A percentile compares a stretch with the other conserved stretches of the same genome.
Evolutionary conservation across 2,888 invertebrate species (phyloP).

Genomic region (Heliconius charithonia): DNA sequence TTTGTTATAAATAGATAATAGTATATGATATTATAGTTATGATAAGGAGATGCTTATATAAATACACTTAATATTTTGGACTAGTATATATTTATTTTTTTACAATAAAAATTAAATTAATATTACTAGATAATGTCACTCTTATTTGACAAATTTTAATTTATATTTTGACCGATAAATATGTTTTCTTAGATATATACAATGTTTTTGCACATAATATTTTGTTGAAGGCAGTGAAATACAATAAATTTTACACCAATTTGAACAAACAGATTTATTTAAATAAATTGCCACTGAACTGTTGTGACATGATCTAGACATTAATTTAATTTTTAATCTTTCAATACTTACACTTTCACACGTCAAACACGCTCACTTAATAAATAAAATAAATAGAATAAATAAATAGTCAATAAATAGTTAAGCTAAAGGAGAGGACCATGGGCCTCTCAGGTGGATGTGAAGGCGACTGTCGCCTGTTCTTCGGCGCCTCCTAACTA

Average conservation of each 20-base stretch:
- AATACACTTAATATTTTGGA: constrained; percentile 69
- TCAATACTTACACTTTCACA: constrained; percentile 81
- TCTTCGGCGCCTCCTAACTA: constrained; percentile 71
- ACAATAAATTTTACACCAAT: constrained; percentile 78
- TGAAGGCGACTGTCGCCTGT: constrained; percentile 67
- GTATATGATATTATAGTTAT: constrained; percentile 54
- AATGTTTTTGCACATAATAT: constrained; percentile 66
- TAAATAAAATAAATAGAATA: constrained; percentile 85
- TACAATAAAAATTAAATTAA: constrained; percentile 78
- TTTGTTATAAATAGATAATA: constrained; percentile 47
- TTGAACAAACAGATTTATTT: constrained; percentile 84
- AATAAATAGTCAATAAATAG: constrained; percentile 84
- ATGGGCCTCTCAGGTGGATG: constrained; percentile 78
- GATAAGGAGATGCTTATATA: constrained; percentile 66
- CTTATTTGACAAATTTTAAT: constrained; percentile 69
- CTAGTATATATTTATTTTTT: constrained; percentile 79
- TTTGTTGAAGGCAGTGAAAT: constrained; percentile 63
- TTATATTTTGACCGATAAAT: constrained; percentile 77
- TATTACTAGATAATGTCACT: constrained; percentile 83
- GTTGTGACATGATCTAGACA: constrained; percentile 85
- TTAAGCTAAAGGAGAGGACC: constrained; percentile 82
- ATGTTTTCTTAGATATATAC: constrained; percentile 19
- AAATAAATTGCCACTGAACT: constrained; percentile 83
- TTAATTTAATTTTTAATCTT: constrained; percentile 82
- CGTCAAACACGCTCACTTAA: constrained; percentile 83